phyloP scores from a whole-genome alignment of 2,888 invertebrate genomes.

The Clunio marinus region DNA sequence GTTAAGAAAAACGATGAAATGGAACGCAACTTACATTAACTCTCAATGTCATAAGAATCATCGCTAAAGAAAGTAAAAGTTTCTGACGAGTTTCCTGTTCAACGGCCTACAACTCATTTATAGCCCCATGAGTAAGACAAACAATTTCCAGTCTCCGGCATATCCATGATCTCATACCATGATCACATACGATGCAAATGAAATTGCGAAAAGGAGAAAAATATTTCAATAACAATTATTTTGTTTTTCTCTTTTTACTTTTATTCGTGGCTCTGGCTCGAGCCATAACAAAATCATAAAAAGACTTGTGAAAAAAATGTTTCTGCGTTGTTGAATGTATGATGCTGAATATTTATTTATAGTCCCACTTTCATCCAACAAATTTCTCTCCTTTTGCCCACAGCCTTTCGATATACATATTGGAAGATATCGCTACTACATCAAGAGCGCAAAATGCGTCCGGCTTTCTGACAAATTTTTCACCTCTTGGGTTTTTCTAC shows the following conservation, averaged over 20 bases:
- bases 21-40: no score
- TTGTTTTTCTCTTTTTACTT: no score
- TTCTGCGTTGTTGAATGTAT: not conserved
- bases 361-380: constrained; percentile 25
- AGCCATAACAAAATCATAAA: constrained; percentile 5
- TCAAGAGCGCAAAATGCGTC: not conserved
- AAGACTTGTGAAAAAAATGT: not conserved
- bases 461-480: not conserved
- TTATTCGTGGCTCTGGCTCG: no score
- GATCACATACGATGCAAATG: not conserved
- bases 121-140: not conserved
- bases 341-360: constrained; percentile 4
- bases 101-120: not conserved
- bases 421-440: not conserved
- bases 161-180: not conserved
- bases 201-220: not conserved
- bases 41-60: not conserved
- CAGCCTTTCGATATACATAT: constrained; percentile 5
- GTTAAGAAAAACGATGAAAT: not conserved
- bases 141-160: constrained; percentile 1
- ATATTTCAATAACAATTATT: not conserved
- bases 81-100: constrained; percentile 1
- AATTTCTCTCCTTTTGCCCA: constrained; percentile 15
- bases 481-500: not conserved
- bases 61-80: constrained; percentile 4